Percentiles rank a stretch among this genome's conserved stretches.
These are phyloP conservation scores for Macrobrachium nipponense DNA, from an alignment of 1,140 invertebrate species.

Conservation along the genomic window DNA sequence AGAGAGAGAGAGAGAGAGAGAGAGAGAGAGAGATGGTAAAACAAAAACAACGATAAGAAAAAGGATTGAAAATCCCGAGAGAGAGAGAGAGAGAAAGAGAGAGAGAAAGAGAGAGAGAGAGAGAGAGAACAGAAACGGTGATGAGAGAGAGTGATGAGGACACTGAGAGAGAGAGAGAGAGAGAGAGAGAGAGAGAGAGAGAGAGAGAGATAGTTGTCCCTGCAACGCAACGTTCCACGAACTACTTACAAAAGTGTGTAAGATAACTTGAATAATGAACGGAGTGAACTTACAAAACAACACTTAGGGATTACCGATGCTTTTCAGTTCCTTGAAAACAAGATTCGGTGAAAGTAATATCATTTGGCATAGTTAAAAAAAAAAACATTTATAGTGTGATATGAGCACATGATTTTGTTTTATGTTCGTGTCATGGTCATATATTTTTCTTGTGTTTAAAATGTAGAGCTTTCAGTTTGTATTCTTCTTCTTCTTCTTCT, in stretches of 20 bases:
- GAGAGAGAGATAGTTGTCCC: not conserved
- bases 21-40: not conserved
- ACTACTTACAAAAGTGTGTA: too few species aligned
- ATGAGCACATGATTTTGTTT: too few species aligned
- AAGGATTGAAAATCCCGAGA: not conserved
- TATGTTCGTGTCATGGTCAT: not conserved
- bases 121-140: not conserved
- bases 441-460: not conserved
- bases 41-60: not conserved
- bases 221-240: not conserved
- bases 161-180: conserved; percentile 1
- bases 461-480: too few species aligned
- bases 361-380: too few species aligned
- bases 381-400: too few species aligned
- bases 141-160: not conserved
- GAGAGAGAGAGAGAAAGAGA: not conserved
- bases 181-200: not conserved
- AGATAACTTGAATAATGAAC: too few species aligned
- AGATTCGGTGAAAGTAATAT: too few species aligned
- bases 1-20: not conserved
- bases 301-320: too few species aligned
- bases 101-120: conserved; percentile 28
- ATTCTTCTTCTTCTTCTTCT: too few species aligned
- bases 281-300: too few species aligned
- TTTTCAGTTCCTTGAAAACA: too few species aligned